Conservation (phyloP, 2,797 vertebrate species). For the Intellagama lesueurii region DNA sequence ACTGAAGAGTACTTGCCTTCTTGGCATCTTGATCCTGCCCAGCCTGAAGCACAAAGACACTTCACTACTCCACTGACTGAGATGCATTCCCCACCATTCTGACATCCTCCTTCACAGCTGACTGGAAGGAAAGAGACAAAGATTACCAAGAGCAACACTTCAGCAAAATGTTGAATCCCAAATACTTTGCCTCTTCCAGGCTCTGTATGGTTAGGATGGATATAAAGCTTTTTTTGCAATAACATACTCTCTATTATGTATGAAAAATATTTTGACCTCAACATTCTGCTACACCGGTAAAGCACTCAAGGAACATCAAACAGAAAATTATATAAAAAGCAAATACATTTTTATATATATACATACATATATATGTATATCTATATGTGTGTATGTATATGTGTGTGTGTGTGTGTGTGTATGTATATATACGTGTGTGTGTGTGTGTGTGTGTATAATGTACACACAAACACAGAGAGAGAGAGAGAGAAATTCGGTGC, state of each 20-base stretch:
- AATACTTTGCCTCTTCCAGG: neutral
- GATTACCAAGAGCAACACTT: constrained; percentile 28
- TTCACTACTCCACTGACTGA: constrained; percentile 84
- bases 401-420: too few species aligned
- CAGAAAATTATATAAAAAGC: too few species aligned
- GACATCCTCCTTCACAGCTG: constrained; percentile 86
- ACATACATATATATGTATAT: too few species aligned
- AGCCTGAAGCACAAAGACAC: constrained; percentile 87
- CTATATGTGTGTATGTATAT: too few species aligned
- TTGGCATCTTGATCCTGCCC: constrained; percentile 88
- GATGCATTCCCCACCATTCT: constrained; percentile 86
- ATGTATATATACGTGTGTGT: too few species aligned
- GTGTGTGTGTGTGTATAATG: too few species aligned
- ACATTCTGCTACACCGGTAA: neutral
- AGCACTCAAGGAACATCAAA: neutral
- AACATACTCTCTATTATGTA: neutral
- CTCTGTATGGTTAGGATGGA: constrained; percentile 6
- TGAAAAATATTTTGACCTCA: neutral
- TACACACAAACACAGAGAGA: too few species aligned
- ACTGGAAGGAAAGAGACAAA: constrained; percentile 72
- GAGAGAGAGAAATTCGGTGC: too few species aligned
- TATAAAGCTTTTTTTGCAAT: neutral
- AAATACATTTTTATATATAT: too few species aligned
- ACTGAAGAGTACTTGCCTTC: constrained; percentile 75
- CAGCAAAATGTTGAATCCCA: constrained; percentile 19